Base-by-base conservation (phyloP, 2,888 invertebrate genomes). In the Caprella mutica region DNA sequence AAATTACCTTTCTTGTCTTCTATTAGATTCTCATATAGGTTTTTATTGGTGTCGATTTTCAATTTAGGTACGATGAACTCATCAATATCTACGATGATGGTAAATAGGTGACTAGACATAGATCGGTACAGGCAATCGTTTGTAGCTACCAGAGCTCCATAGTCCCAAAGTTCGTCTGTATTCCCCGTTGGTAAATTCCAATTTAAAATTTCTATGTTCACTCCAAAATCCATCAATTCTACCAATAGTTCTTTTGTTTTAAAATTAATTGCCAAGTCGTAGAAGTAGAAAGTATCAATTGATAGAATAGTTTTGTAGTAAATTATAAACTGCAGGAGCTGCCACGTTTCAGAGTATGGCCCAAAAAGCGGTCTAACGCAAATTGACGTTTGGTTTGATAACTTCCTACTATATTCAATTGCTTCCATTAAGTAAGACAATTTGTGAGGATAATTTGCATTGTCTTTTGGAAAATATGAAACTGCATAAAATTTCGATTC, bases 281-380 rank as follows among this genome's bases (percentile, higher is more conserved):
- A 61, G 24, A 61, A 55, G n/a, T 61, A 61, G 44, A 61, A 61
- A 24, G 57, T 40, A n/a, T 42, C 27, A 12, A 61, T 39, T 2
- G 38, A 21, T 2, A 61, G 21, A 5, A 68, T 53, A 9, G 59
- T 58, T 26, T 57, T 56, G 48, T 69, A 69, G 42, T 66, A 69
- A 14, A 68, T 59, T n/a, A 70, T 58, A 46, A 70, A 70, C 46
- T 69, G 67, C 3, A 60, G 57, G 2, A 69, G 51, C 38, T 62
- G 61, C 2, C 39, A 9, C 5, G 68, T 52, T 26, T 66, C 58
- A 46, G 67, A 60, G 42, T 68, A 67, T 14, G 68, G 69, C 6
- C 69, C 69, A 38, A 68, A 69, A 8, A 69, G 30, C 3, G 69
- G 68, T 23, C 70, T 65, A 1, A 69, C 67, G 56, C 70, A 70